Evolutionary conservation across 2,113 vertebrate genomes (phyloP).

Genomic region (Paraplagusia blochii): DNA sequence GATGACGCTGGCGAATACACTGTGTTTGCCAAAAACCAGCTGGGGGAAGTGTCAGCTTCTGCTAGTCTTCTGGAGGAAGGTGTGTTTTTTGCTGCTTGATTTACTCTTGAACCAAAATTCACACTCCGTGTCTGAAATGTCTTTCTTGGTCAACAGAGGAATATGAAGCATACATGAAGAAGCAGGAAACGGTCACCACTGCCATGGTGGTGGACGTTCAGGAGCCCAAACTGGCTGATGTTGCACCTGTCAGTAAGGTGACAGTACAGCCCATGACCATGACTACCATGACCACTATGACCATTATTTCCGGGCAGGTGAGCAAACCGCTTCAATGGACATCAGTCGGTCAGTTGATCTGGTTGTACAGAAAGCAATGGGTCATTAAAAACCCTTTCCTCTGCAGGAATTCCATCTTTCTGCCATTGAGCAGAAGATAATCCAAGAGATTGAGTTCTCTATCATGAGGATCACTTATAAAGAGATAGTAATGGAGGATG

Average conservation of each 20-base stretch:
- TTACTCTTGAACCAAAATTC: background rate
- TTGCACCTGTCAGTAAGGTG: constrained; percentile 71
- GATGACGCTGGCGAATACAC: constrained; percentile 98
- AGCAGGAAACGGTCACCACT: constrained; percentile 83
- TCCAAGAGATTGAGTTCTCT: constrained; percentile 90
- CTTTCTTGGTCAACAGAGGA: constrained; percentile 76
- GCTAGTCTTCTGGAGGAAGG: constrained; percentile 91
- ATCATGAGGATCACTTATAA: constrained; percentile 89
- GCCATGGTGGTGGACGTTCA: constrained; percentile 80
- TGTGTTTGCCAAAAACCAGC: constrained; percentile 85
- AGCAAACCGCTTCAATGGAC: background rate
- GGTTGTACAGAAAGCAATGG: too few species aligned
- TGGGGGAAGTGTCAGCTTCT: constrained; percentile 88
- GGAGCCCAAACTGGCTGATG: constrained; percentile 83
- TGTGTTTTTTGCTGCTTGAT: constrained; percentile 44
- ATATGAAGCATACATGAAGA: constrained; percentile 86
- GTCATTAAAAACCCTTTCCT: background rate
- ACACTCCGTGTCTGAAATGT: background rate
- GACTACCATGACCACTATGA: too few species aligned
- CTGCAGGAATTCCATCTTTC: constrained; percentile 91
- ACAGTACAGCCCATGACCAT: constrained; percentile 87
- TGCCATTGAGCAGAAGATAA: constrained; percentile 88
- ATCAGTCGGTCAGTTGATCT: background rate
- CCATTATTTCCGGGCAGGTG: constrained; percentile 88
- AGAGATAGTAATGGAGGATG: constrained; percentile 89